Base-by-base conservation (phyloP, 2,797 vertebrate species). In the Enteromius fasciolatus region DNA sequence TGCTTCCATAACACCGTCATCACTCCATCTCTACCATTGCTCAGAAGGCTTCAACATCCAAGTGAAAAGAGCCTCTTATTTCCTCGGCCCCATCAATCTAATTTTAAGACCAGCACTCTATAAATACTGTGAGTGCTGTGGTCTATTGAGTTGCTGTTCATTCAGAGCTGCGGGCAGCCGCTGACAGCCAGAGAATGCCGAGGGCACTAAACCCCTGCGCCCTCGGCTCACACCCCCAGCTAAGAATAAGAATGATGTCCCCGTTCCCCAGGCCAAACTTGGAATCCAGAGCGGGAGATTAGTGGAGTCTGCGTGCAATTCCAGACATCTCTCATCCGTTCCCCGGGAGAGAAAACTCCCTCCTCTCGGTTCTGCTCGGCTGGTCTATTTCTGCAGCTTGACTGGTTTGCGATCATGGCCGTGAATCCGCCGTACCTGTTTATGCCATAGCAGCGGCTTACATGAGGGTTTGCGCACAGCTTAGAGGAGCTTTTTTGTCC, bases 361-460 rank as follows among this genome's bases (percentile, higher is more conserved):
- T 41, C 90, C 85, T 88, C 92, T 90, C 77, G 69, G 86, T 78
- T 81, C 88, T 83, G 78, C 87, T 82, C 80, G 88, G 90, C 90
- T 70, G 83, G 86, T 91, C 90, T 94, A 93, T 94, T 94, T 93
- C 88, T 81, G 88, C 92, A 89, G 89, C 86, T 90, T 90, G 89
- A 83, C 87, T 89, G 89, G 90, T 89, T 87, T 86, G 54, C 11
- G 87, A 90, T 84, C 89, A 81, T 93, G 93, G 89, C 91, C 87
- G 84, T 89, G 92, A 93, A 93, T 93, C 90, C 88, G 87, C 92
- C 89, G 88, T 94, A 93, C 93, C 92, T 93, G 92, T 94, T 94
- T 94, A 94, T 94, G 92, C 91, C 91, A 82, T 83, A 88, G 90
- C 81, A 86, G 91, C 90, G 87, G 91, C 90, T 93, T 94, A 94